Base-by-base conservation (phyloP, 1,140 invertebrate species). In the Conus ventricosus region DNA sequence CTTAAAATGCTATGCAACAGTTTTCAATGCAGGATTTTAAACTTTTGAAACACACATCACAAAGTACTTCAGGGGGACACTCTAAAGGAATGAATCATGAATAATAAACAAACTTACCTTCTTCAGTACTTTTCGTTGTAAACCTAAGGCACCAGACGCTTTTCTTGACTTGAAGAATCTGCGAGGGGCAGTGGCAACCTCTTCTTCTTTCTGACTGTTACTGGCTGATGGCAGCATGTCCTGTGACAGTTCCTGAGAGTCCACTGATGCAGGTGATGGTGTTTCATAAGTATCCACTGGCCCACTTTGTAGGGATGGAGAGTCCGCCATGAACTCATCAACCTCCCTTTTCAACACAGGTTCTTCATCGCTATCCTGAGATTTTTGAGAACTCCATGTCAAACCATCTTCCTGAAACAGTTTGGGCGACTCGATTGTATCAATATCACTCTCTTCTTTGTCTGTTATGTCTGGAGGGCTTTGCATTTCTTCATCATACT, bases 121-220 rank as follows among this genome's bases (percentile, higher is more conserved):
- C 67, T 91, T 88, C 71, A 91, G 82, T 78, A 90, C 87, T 88
- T 87, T 91, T n/a, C 88, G 88, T 71, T 90, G 88, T 27, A 87
- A 67, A 88, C 88, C 89, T 60, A 86, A 89, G 23, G 89, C 83
- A n/a, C 87, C 86, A 20, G 91, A 89, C 86, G 90, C 87, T 87
- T 92, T 92, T 87, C 91, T 93, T 51, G 91, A 92, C 83, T 92
- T 92, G 89, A 93, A 93, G 57, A 93, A 91, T 53, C 91, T 91
- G 53, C 91, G 82, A 53, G 85, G 57, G 75, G 89, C 78, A 27
- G 63, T 71, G n/a, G 83, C 11, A 11, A 63, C 20, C n/a, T 83
- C 27, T 20, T 63, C 83, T n/a, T 88, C 87, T 53, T 90, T 91
- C 80, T 92, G 90, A 78, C 87, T 93, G 71, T 78, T 76, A 6